Base-by-base conservation (phyloP, 2,888 invertebrate genomes). In the Polietes domitor region DNA sequence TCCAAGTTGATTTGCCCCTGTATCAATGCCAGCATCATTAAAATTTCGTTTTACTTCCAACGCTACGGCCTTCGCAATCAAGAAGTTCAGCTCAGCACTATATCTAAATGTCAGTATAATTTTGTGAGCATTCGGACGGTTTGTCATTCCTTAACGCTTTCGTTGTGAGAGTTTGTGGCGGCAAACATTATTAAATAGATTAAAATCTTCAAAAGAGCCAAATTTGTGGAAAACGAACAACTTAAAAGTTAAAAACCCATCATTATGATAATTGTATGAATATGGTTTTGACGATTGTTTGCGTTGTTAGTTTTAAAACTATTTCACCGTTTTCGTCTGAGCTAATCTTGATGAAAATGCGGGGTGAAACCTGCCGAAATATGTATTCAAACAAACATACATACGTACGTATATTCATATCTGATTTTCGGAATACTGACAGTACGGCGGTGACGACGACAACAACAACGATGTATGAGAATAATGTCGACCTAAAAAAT, bases 271-370 rank as follows among this genome's bases (percentile, higher is more conserved):
- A 84, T 84, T 84, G 65, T 58, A 47, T 50, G 75, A 78, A 71
- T 78, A 72, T 78, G 71, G 55, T 41, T 43, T 71, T 75, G 53
- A 21, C 26, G 50, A 50, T 58, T 65, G 65, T 71, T 58, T 68
- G 32, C 17, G 75, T 15, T 37, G 53, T 76, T 32, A 53, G 37
- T 53, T 73, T 68, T 32, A 50, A 70, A 78, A 19, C 47, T 65
- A 79, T 68, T 76, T 28, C 26, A 73, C 58, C 71, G 71, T 75
- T 74, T 75, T 24, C 74, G 70, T 78, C 71, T 68, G 76, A 75
- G 82, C 74, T 85, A 86, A 86, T 86, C 85, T 86, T 85, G 86
- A 85, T 86, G 85, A 80, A 85, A 85, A 80, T 80, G 74, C 72
- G 65, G 80, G 83, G 82, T 77, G 85, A 85, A 86, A 85, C 86